These are phyloP conservation scores for Zhuqinia jingwanae DNA, from an alignment of 2,888 invertebrate genomes.

Conservation along the genomic window DNA sequence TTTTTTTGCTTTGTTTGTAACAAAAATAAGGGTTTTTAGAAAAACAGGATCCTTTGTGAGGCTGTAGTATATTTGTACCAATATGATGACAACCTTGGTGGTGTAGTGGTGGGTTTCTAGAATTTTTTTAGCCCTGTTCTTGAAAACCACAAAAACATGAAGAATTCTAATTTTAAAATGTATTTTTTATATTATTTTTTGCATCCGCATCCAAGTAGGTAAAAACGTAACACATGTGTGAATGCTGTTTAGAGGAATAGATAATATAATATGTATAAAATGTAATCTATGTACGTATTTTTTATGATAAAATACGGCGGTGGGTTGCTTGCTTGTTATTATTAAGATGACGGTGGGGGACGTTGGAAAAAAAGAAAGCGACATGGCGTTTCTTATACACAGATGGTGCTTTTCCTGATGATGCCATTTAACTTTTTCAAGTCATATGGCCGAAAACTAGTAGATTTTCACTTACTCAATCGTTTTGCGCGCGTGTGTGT, in stretches of 20 bases:
- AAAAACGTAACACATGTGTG: slow-evolving; percentile 7
- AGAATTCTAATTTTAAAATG: slow-evolving; percentile 49
- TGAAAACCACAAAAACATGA: slow-evolving; percentile 30
- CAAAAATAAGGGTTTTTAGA: neutral
- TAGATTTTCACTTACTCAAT: slow-evolving; percentile 62
- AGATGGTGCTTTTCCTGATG: slow-evolving; percentile 44
- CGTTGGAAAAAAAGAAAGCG: slow-evolving; percentile 40
- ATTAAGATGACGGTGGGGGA: slow-evolving; percentile 11
- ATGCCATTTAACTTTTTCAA: slow-evolving; percentile 59
- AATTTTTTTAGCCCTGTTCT: slow-evolving; percentile 51
- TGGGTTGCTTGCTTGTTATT: slow-evolving; percentile 18
- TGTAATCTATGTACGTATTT: too few relatives aligned
- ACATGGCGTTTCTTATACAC: slow-evolving; percentile 11
- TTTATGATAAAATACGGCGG: too few relatives aligned
- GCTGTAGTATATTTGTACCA: too few relatives aligned
- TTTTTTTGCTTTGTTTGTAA: neutral
- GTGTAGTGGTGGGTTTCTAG: neutral
- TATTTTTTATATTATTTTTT: neutral
- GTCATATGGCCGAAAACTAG: slow-evolving; percentile 56
- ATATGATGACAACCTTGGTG: slow-evolving; percentile 55
- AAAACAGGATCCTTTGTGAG: neutral
- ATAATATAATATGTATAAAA: too few relatives aligned
- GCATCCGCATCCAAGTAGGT: neutral
- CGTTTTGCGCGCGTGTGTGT: slow-evolving; percentile 28
- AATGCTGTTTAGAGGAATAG: too few relatives aligned